Conservation (phyloP, 1,140 invertebrate species). For the Halictus rubicundus region DNA sequence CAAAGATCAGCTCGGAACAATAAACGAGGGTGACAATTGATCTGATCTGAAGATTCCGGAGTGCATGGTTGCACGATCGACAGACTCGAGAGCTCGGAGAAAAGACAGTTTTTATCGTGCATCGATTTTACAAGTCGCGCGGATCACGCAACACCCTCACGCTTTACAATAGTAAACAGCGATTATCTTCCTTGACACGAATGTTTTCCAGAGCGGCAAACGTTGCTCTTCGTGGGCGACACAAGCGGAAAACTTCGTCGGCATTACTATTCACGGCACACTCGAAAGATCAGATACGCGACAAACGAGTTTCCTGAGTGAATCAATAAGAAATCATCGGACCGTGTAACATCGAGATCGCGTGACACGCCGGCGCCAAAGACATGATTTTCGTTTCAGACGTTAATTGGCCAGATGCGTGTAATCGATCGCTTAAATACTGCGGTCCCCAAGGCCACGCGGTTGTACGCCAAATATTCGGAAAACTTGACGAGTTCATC, state of each 20-base stretch:
- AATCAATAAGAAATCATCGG: constrained; percentile 51
- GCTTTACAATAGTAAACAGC: constrained; percentile 12
- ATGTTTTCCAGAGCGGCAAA: constrained; percentile 40
- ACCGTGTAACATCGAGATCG: constrained; percentile 30
- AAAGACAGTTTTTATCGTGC: neutral
- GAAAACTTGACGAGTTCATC: neutral
- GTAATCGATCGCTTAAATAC: neutral
- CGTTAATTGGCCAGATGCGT: constrained; percentile 7
- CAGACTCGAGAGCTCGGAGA: too few species aligned
- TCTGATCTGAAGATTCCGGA: too few species aligned
- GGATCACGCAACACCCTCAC: neutral
- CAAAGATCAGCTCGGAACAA: too few species aligned
- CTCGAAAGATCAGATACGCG: constrained; percentile 24
- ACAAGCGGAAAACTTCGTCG: constrained; percentile 24
- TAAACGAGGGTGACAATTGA: too few species aligned
- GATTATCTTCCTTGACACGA: constrained; percentile 44
- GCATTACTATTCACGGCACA: constrained; percentile 41
- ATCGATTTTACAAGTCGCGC: neutral
- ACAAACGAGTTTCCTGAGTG: constrained; percentile 39
- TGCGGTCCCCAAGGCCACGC: neutral
- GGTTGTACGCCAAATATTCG: neutral
- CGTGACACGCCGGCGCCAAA: constrained; percentile 29
- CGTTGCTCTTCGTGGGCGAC: constrained; percentile 30
- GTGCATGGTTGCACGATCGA: neutral
- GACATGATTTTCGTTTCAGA: constrained; percentile 25